A percentile compares a stretch with the other conserved stretches of the same genome.
These are phyloP conservation scores for Cairina moschata DNA, from an alignment of 2,113 vertebrate species.

Conservation along the genomic window DNA sequence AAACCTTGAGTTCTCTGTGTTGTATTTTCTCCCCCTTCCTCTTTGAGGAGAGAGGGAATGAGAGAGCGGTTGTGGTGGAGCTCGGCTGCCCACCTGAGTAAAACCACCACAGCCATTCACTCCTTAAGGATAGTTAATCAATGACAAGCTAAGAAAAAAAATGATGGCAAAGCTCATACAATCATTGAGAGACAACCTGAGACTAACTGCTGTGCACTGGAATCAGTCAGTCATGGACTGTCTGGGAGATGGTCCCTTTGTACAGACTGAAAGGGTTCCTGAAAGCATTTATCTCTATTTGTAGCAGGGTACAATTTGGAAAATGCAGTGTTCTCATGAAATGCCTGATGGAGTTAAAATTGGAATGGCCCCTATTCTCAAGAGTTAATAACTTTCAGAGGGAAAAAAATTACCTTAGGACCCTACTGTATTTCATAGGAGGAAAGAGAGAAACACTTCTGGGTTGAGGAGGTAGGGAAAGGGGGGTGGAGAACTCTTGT, in stretches of 20 bases:
- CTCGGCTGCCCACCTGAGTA: too few species aligned
- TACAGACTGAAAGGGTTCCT: background rate
- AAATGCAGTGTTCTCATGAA: background rate
- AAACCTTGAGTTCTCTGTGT: too few species aligned
- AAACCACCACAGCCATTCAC: background rate
- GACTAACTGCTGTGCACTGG: background rate
- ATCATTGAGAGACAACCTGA: background rate
- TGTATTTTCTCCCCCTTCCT: too few species aligned
- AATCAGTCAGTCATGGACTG: background rate
- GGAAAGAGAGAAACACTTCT: background rate
- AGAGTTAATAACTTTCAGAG: background rate
- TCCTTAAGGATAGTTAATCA: background rate
- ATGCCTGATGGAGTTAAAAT: background rate
- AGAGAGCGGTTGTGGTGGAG: too few species aligned
- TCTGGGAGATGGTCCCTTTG: background rate
- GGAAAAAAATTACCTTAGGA: background rate
- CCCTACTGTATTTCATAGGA: background rate
- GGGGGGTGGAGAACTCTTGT: background rate
- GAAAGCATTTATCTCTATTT: background rate
- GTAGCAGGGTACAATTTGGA: background rate
- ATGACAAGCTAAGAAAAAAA: background rate
- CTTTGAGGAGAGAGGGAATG: too few species aligned
- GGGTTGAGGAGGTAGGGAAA: background rate
- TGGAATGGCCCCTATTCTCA: background rate
- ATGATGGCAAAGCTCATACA: background rate